Base-by-base conservation (phyloP, 1,140 invertebrate species). In the Drosophila prosaltans region DNA sequence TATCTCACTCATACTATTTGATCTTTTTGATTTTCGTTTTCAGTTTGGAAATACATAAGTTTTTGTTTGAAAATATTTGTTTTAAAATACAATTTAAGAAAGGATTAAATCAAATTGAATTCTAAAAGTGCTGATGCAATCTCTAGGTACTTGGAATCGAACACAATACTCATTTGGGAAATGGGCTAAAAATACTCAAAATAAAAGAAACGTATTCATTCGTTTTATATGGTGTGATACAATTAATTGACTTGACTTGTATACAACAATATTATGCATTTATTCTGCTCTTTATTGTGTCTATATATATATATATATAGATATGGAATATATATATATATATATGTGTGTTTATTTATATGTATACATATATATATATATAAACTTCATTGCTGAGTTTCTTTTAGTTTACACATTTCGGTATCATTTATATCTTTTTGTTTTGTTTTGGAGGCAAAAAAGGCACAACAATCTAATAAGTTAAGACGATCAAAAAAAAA, bases 381-480 rank as follows among this genome's bases (percentile, higher is more conserved):
- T 86, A 74, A 72, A 78, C 68, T 74, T 72, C 64, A 55, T 65
- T 64, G 62, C 4, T 64, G 26, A 72, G 61, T 64, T 73, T 64
- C 69, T 68, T 65, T 82, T 75, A 75, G 72, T 75, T 74, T 82
- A 82, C 72, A 82, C 45, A 24, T 39, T 65, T 82, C 36, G 60
- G 48, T 69, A 72, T 64, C n/a, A 48, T 66, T 63, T 67, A 24
- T 36, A 64, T 63, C 51, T 48, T 57, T 61, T 80, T 36, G 32
- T 36, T 81, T 78, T 39, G 72, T 85, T 85, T 79, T 67, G 79
- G 79, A 84, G 86, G 76, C 81, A 90, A 90, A 90, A 90, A 90
- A 90, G 86, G 86, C 86, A 90, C 86, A 90, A 90, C 83, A 88
- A 86, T 86, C 82, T 86, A 86, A 86, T 82, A 86, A 77, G 72